phyloP scores from a whole-genome alignment of 2,113 vertebrate species.

The Ramphastos sulfuratus region DNA sequence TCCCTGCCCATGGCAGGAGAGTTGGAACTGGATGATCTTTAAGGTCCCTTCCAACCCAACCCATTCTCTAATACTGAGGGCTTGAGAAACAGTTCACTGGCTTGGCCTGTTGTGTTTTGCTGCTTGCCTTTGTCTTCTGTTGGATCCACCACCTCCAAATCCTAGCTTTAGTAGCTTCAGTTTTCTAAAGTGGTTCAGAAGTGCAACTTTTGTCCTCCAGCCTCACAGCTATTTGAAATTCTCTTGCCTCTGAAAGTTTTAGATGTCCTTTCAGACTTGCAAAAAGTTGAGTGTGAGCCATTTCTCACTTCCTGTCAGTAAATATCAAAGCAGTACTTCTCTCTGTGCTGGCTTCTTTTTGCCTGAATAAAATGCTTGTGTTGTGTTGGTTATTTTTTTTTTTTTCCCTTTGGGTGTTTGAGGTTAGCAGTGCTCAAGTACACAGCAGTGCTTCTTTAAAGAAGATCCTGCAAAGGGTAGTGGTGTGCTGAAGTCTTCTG shows the following conservation, averaged over 20 bases:
- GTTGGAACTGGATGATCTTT: too few species aligned
- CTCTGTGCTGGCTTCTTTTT: not conserved
- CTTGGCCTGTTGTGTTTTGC: not conserved
- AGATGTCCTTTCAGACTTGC: slow-evolving; percentile 12
- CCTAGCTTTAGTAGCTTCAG: not conserved
- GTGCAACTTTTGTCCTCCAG: not conserved
- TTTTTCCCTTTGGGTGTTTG: not conserved
- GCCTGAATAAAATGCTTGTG: slow-evolving; percentile 6
- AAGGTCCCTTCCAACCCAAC: too few species aligned
- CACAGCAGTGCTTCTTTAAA: not conserved
- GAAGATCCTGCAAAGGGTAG: not conserved
- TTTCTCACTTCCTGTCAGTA: slow-evolving; percentile 55
- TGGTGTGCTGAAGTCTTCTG: not conserved
- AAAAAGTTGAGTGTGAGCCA: slow-evolving; percentile 27
- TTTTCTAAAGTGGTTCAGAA: not conserved
- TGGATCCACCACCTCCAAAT: not conserved
- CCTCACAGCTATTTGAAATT: not conserved
- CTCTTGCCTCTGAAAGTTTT: slow-evolving; percentile 34
- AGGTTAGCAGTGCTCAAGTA: not conserved
- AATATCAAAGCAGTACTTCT: slow-evolving; percentile 44
- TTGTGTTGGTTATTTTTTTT: not conserved
- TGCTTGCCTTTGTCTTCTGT: not conserved
- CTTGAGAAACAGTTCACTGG: not conserved
- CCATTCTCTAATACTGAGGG: not conserved
- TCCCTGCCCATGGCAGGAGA: too few species aligned